These are phyloP conservation scores for Adelosebastes latens DNA, from an alignment of 2,797 vertebrate species.

Conservation along the genomic window DNA sequence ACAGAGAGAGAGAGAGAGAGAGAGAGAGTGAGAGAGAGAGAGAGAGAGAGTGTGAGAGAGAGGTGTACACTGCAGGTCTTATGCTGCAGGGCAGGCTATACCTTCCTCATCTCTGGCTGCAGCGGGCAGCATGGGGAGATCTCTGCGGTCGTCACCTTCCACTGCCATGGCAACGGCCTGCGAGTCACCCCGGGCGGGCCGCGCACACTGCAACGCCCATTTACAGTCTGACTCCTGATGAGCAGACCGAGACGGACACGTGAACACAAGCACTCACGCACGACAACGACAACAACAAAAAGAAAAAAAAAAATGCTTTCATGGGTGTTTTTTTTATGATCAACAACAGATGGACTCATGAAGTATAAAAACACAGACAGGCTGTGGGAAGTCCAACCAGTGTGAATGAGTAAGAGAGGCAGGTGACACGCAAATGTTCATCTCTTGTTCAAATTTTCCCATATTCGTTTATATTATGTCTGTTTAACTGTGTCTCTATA, in stretches of 20 bases:
- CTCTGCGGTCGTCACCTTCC: constrained; percentile 49
- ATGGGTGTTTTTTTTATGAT: not conserved
- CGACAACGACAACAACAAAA: not conserved
- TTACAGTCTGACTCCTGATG: constrained; percentile 41
- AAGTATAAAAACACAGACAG: not conserved
- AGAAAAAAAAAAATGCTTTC: not conserved
- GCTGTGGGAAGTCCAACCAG: not conserved
- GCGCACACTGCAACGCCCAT: constrained; percentile 26
- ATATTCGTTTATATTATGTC: not conserved
- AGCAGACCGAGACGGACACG: not conserved
- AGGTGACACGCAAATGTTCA: not conserved
- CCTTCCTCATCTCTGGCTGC: constrained; percentile 12
- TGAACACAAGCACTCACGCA: not conserved
- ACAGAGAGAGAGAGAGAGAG: too few relatives aligned
- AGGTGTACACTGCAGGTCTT: not conserved
- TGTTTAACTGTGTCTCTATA: not conserved
- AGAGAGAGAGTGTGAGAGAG: too few relatives aligned
- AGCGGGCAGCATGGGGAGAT: constrained; percentile 16
- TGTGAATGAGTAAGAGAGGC: not conserved
- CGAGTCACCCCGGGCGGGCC: constrained; percentile 55
- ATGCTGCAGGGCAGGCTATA: constrained; percentile 18
- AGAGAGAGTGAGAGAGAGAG: too few relatives aligned
- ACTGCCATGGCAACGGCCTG: constrained; percentile 71
- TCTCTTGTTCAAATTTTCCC: not conserved
- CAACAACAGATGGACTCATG: constrained; percentile 13